A percentile compares a stretch with the other conserved stretches of the same genome.
Conservation (phyloP, 2,888 invertebrate genomes). For the Orchesella flavescens region DNA sequence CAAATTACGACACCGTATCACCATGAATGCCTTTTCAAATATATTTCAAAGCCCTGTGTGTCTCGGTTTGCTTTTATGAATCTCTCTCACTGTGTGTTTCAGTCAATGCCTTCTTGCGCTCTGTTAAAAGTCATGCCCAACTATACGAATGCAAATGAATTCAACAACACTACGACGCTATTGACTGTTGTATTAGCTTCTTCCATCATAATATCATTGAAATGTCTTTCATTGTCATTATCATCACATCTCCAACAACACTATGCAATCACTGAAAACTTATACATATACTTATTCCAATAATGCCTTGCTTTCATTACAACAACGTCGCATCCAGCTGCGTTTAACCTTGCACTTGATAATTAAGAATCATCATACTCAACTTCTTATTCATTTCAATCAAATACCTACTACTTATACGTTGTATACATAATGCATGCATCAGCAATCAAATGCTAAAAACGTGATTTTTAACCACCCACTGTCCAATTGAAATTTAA, state of each 20-base stretch:
- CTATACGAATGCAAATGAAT: too few species aligned
- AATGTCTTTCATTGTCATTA: slow-evolving; percentile 21
- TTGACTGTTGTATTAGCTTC: not conserved
- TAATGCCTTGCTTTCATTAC: too few species aligned
- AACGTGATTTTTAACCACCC: slow-evolving; percentile 56
- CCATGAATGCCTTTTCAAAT: slow-evolving; percentile 1
- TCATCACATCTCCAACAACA: not conserved
- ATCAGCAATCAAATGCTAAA: slow-evolving; percentile 14
- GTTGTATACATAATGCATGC: not conserved
- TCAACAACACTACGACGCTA: not conserved
- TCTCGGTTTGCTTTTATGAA: not conserved
- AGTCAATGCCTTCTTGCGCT: not conserved
- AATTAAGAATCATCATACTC: slow-evolving; percentile 57
- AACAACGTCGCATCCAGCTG: slow-evolving; percentile 33
- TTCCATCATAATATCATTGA: not conserved
- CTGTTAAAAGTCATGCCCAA: not conserved
- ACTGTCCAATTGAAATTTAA: slow-evolving; percentile 61
- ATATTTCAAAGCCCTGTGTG: too few species aligned
- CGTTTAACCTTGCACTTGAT: slow-evolving; percentile 63
- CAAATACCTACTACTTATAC: not conserved
- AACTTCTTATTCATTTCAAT: slow-evolving; percentile 6
- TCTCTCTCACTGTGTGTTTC: not conserved
- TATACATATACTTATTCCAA: not conserved
- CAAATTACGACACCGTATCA: slow-evolving; percentile 8
- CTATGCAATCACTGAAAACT: not conserved